phyloP scores from a whole-genome alignment of 92 coral and sea anemone species.

The Zoanthus sociatus region DNA sequence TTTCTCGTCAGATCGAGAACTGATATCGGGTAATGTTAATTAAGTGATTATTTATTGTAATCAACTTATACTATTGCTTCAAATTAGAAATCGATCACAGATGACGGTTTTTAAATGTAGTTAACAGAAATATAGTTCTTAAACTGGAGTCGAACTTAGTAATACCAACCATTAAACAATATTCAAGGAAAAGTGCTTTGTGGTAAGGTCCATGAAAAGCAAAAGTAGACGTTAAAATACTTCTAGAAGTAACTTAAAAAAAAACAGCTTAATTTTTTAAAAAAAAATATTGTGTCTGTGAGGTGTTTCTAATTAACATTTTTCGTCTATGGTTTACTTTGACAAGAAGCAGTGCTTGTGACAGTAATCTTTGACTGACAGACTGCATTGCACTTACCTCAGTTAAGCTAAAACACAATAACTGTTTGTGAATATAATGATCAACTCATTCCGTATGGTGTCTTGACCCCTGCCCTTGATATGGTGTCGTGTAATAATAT shows the following conservation, averaged over 20 bases:
- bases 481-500: not conserved
- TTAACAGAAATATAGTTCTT: slow-evolving; percentile 13
- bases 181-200: not conserved
- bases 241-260: not conserved
- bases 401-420: slow-evolving; percentile 3
- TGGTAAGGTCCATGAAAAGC: not conserved
- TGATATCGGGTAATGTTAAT: slow-evolving; percentile 35
- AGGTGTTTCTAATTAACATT: slow-evolving; percentile 25
- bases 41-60: slow-evolving; percentile 58
- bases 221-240: no score
- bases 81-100: slow-evolving; percentile 77
- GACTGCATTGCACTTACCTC: slow-evolving; percentile 22
- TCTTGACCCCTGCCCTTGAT: not conserved
- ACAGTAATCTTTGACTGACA: slow-evolving; percentile 29
- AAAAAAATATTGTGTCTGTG: not conserved
- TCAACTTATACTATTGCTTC: slow-evolving; percentile 67
- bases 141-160: not conserved
- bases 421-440: not conserved
- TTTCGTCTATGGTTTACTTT: slow-evolving; percentile 16
- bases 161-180: not conserved
- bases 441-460: slow-evolving; percentile 7
- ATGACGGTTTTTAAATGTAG: slow-evolving; percentile 47
- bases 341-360: slow-evolving; percentile 35
- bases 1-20: not conserved
- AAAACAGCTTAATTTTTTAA: not conserved